Evolutionary conservation across 2,888 invertebrate genomes (phyloP).

Genomic region (Erynnis tages): DNA sequence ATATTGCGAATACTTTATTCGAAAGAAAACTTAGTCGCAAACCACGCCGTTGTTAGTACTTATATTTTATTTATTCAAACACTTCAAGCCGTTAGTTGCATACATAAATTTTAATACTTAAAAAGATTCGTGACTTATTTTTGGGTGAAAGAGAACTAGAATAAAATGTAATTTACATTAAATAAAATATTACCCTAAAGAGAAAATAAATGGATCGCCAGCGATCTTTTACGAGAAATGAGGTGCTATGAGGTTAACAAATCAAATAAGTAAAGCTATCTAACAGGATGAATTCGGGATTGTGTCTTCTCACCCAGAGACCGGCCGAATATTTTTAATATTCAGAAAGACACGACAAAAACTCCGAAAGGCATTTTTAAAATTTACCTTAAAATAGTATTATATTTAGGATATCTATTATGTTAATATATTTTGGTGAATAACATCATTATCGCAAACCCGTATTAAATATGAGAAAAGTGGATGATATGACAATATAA

Average conservation of each 20-base stretch:
- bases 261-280: slow-evolving; percentile 62
- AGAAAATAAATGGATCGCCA: slow-evolving; percentile 77
- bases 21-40: slow-evolving; percentile 67
- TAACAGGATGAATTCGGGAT: slow-evolving; percentile 58
- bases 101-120: slow-evolving; percentile 57
- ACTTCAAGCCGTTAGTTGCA: slow-evolving; percentile 75
- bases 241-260: slow-evolving; percentile 73
- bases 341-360: slow-evolving; percentile 74
- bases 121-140: slow-evolving; percentile 54
- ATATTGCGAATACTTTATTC: slow-evolving; percentile 50
- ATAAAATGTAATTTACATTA: slow-evolving; percentile 61
- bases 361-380: slow-evolving; percentile 76
- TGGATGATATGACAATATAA: slow-evolving; percentile 82
- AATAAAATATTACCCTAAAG: slow-evolving; percentile 71
- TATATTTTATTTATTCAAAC: slow-evolving; percentile 59
- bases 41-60: slow-evolving; percentile 75
- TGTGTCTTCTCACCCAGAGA: slow-evolving; percentile 59
- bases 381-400: slow-evolving; percentile 77
- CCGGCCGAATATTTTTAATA: slow-evolving; percentile 73
- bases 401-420: slow-evolving; percentile 75
- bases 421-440: slow-evolving; percentile 79
- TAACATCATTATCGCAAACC: slow-evolving; percentile 82
- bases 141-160: slow-evolving; percentile 59
- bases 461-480: slow-evolving; percentile 81
- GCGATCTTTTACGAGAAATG: slow-evolving; percentile 74